Evolutionary conservation across 1,140 invertebrate species (phyloP), one percentile per base, ranked within the genome.

Genomic region (Dendroctonus valens): DNA sequence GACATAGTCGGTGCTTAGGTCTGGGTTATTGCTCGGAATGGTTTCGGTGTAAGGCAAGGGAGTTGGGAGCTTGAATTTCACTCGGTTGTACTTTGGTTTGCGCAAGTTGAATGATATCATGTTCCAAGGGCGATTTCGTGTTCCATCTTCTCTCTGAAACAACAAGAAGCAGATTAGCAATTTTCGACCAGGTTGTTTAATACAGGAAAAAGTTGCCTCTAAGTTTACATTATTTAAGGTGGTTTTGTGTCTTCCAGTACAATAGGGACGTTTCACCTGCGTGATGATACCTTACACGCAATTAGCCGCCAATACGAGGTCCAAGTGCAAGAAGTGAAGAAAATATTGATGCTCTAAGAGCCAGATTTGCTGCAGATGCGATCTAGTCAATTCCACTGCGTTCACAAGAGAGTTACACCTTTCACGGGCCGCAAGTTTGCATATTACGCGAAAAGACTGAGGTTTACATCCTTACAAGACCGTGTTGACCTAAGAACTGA

Each of bases 1-100:
- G 77, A 77, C 77, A 78, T 78, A 54, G 59, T 77, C 59, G 11
- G 53, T 39, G 1, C 40, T 59, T 51, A 58, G 44, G 15, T 41
- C 41, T 8, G 26, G 41, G 46, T 67, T 70, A 70, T 70, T 70
- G 69, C 69, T 70, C 68, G 38, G 41, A 42, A 57, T 54, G 41
- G 37, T 50, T 59, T 54, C 6, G 49, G 11, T 12, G 7, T 65
- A 68, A 70, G 69, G 65, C 69, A 53, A 38, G 52, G 55, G 42
- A 58, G 46, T 44, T 26, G 26, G 1, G 26, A 46, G 53, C 61
- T 71, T 71, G 46, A 71, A 71, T 69, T 71, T 71, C 12, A 71
- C 70, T 66, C 65, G 60, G 65, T 71, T 71, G 51, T 65, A 65
- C 54, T 69, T 71, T 37, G 67, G 67, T 65, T 71, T 66, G 48